phyloP scores from a whole-genome alignment of 2,113 vertebrate species.

The Bufo gargarizans region DNA sequence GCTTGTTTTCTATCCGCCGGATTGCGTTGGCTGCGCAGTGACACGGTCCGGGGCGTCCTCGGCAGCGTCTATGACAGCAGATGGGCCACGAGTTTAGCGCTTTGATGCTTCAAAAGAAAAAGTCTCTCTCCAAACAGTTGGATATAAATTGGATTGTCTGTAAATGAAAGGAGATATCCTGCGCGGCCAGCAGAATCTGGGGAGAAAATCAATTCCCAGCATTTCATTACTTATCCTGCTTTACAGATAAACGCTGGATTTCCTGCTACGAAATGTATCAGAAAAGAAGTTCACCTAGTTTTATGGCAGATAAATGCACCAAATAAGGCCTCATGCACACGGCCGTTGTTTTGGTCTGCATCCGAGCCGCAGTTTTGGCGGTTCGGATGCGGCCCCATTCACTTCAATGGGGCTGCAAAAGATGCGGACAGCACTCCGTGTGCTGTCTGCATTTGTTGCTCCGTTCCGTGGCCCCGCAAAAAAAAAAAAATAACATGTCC shows the following conservation, averaged over 20 bases:
- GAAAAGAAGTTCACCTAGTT: neutral
- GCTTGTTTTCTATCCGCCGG: neutral
- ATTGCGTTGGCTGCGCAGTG: neutral
- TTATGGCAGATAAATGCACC: neutral
- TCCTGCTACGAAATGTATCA: neutral
- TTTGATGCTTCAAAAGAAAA: slow-evolving; percentile 31
- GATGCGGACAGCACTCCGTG: too few species aligned
- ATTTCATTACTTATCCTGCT: slow-evolving; percentile 27
- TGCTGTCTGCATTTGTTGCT: too few species aligned
- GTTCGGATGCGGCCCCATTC: too few species aligned
- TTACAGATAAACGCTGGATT: slow-evolving; percentile 2
- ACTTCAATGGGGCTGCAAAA: too few species aligned
- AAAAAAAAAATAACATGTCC: too few species aligned
- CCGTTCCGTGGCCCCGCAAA: too few species aligned
- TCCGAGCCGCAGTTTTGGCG: too few species aligned
- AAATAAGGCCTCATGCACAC: neutral
- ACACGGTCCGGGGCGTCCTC: neutral
- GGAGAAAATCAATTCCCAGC: slow-evolving; percentile 21
- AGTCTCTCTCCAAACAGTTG: slow-evolving; percentile 42
- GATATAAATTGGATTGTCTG: slow-evolving; percentile 41
- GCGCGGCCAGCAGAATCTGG: slow-evolving; percentile 25
- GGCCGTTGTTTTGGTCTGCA: too few species aligned
- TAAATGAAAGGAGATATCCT: slow-evolving; percentile 34
- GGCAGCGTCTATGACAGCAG: neutral
- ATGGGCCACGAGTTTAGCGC: slow-evolving; percentile 3